phyloP scores from a whole-genome alignment of 2,113 vertebrate species.

The Syngnathus typhle region DNA sequence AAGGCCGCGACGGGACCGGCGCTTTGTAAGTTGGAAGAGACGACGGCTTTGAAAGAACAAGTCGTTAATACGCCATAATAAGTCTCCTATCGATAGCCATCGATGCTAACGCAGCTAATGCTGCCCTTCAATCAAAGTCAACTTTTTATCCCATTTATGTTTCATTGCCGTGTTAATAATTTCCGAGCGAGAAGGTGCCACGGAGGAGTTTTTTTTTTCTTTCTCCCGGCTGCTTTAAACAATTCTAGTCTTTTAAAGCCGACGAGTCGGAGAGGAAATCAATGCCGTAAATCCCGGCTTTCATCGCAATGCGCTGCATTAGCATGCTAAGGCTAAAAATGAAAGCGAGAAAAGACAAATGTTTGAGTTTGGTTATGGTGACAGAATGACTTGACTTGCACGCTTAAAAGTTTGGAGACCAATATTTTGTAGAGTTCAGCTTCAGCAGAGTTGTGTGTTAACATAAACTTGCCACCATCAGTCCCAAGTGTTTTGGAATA shows the following conservation, averaged over 20 bases:
- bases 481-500: no score
- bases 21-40: not conserved
- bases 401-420: not conserved
- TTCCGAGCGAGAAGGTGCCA: not conserved
- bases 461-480: no score
- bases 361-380: slow-evolving; percentile 1
- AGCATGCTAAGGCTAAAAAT: slow-evolving; percentile 1
- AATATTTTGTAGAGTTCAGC: not conserved
- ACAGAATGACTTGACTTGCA: not conserved
- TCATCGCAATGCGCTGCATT: not conserved
- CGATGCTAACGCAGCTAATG: not conserved
- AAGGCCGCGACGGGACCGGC: not conserved
- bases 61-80: not conserved
- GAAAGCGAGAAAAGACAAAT: not conserved
- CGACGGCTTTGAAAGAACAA: not conserved
- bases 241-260: not conserved
- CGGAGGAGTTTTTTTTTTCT: not conserved
- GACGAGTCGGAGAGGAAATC: not conserved
- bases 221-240: not conserved
- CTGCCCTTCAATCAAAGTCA: slow-evolving; percentile 1
- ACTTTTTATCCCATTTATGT: not conserved
- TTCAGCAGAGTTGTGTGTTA: no score
- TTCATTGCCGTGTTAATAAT: not conserved
- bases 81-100: not conserved
- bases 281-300: not conserved